These are phyloP conservation scores for Perca flavescens DNA, from an alignment of 2,113 vertebrate genomes.

Conservation along the genomic window DNA sequence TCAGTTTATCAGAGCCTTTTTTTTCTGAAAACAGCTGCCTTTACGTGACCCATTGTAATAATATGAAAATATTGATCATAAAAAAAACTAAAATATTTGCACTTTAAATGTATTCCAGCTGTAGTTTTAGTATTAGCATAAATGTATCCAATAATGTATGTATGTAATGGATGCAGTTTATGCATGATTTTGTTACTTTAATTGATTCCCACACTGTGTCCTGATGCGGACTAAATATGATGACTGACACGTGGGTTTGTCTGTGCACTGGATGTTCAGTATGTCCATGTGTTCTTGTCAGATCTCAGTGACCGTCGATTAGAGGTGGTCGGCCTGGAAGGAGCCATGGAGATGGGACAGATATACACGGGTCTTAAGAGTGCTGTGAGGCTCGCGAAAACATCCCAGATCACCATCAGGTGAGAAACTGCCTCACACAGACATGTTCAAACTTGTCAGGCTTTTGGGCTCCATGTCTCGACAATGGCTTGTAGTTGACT, in stretches of 20 bases:
- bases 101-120: not conserved
- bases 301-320: conserved; percentile 90
- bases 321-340: conserved; percentile 93
- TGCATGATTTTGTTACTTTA: no score
- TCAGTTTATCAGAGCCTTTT: not conserved
- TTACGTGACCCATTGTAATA: no score
- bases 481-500: not conserved
- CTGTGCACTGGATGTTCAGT: not conserved
- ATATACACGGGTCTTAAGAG: conserved; percentile 94
- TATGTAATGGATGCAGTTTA: no score
- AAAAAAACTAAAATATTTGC: not conserved
- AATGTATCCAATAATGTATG: not conserved
- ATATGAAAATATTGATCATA: no score
- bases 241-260: not conserved
- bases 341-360: conserved; percentile 94
- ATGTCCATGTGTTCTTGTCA: conserved; percentile 60
- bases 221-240: not conserved
- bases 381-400: conserved; percentile 91
- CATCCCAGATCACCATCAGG: conserved; percentile 92
- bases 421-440: conserved; percentile 54
- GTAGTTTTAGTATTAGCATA: not conserved
- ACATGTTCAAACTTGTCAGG: conserved; percentile 35
- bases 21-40: no score
- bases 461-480: not conserved
- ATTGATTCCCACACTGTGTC: no score